phyloP scores from a whole-genome alignment of 2,113 vertebrate species.

The Chaenogobius annularis region DNA sequence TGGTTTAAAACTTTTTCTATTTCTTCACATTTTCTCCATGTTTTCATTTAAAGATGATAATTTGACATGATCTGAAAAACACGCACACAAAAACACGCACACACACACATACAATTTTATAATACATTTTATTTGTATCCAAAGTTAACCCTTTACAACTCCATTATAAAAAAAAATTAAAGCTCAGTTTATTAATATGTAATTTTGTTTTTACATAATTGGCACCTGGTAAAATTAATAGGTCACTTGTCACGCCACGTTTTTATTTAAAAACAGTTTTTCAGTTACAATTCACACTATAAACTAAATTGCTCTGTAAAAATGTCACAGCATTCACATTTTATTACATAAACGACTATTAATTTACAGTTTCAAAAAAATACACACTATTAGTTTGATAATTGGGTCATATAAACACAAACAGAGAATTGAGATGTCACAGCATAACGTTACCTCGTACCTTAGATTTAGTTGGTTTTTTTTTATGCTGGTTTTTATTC shows the following conservation, averaged over 20 bases:
- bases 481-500: neutral
- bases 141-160: neutral
- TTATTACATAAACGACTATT: neutral
- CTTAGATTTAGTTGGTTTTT: neutral
- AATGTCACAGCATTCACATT: constrained; percentile 17
- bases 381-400: neutral
- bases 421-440: neutral
- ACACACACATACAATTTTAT: neutral
- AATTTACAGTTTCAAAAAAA: neutral
- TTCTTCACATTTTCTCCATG: neutral
- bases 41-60: no score
- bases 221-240: neutral
- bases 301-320: neutral
- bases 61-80: neutral
- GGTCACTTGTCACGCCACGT: neutral
- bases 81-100: neutral
- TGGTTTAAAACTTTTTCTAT: neutral
- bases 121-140: neutral
- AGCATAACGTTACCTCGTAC: neutral
- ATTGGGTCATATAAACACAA: neutral
- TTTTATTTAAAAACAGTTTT: neutral
- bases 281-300: neutral
- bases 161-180: neutral
- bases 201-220: neutral
- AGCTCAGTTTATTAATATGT: neutral